Conservation (phyloP, 2,797 vertebrate species). For the Chromobotia macracanthus region DNA sequence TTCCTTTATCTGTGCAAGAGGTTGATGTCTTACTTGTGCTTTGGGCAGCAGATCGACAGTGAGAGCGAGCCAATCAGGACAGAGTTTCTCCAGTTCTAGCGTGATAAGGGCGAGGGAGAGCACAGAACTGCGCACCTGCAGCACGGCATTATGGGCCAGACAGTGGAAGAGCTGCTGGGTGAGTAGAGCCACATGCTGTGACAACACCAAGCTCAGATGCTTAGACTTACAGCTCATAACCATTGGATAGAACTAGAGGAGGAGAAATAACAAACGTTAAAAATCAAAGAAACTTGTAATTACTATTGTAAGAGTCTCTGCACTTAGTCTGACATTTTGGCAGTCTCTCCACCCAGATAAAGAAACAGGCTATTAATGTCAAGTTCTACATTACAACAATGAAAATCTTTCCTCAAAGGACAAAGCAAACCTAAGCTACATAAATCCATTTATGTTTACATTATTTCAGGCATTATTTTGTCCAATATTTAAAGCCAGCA, state of each 20-base stretch:
- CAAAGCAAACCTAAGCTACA: too few relatives aligned
- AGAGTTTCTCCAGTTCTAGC: constrained; percentile 93
- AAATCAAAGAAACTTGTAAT: too few relatives aligned
- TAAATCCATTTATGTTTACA: too few relatives aligned
- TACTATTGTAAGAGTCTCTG: too few relatives aligned
- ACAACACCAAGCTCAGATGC: constrained; percentile 76
- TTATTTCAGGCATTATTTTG: too few relatives aligned
- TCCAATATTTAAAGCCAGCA: too few relatives aligned
- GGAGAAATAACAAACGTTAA: background rate
- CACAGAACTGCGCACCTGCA: constrained; percentile 91
- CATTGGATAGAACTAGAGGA: constrained; percentile 87
- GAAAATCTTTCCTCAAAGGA: too few relatives aligned
- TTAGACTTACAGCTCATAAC: constrained; percentile 83
- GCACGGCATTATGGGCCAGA: constrained; percentile 85
- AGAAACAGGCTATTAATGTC: too few relatives aligned
- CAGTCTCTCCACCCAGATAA: too few relatives aligned
- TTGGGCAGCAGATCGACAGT: constrained; percentile 91
- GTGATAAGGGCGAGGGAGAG: constrained; percentile 92
- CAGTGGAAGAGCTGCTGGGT: constrained; percentile 87
- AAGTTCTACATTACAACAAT: too few relatives aligned
- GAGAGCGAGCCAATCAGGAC: constrained; percentile 93
- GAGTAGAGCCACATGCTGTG: constrained; percentile 85
- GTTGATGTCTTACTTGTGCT: constrained; percentile 67
- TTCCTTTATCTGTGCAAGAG: background rate
- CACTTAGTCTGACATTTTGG: too few relatives aligned